These are phyloP conservation scores for Orcinus orca DNA, from an alignment of 2,113 vertebrate genomes.

Conservation along the genomic window DNA sequence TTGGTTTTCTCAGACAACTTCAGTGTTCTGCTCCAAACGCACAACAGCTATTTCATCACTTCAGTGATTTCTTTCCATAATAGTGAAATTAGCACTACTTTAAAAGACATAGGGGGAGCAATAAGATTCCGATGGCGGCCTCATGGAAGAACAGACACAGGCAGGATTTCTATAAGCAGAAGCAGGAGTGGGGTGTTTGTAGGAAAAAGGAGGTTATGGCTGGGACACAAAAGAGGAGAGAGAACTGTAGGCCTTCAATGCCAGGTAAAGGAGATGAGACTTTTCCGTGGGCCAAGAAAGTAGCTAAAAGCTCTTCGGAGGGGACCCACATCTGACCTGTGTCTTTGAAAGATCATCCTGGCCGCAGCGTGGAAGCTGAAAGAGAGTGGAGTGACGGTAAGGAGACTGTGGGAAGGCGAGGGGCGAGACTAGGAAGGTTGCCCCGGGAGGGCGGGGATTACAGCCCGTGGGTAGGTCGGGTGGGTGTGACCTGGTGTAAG, in stretches of 20 bases:
- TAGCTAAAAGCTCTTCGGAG: not conserved
- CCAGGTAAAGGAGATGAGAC: not conserved
- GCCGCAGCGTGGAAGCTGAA: not conserved
- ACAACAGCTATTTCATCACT: not conserved
- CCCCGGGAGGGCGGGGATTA: not conserved
- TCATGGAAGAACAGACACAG: not conserved
- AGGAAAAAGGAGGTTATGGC: not conserved
- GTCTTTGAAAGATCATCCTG: not conserved
- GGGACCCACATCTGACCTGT: not conserved
- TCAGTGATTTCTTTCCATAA: not conserved
- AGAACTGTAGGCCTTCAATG: not conserved
- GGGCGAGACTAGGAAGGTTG: not conserved
- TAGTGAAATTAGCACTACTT: not conserved
- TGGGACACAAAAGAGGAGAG: not conserved
- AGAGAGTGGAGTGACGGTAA: not conserved
- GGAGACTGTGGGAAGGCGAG: not conserved
- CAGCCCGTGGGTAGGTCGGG: not conserved
- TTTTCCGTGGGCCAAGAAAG: not conserved
- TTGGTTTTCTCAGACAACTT: not conserved
- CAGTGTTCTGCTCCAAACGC: not conserved
- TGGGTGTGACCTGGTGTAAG: not conserved
- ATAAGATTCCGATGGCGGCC: not conserved
- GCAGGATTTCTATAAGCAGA: not conserved
- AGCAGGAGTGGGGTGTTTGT: not conserved
- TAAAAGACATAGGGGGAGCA: not conserved